Percentiles rank a stretch among this genome's conserved stretches.
Conservation (phyloP, 2,113 vertebrate genomes). For the Xenopus laevis region DNA sequence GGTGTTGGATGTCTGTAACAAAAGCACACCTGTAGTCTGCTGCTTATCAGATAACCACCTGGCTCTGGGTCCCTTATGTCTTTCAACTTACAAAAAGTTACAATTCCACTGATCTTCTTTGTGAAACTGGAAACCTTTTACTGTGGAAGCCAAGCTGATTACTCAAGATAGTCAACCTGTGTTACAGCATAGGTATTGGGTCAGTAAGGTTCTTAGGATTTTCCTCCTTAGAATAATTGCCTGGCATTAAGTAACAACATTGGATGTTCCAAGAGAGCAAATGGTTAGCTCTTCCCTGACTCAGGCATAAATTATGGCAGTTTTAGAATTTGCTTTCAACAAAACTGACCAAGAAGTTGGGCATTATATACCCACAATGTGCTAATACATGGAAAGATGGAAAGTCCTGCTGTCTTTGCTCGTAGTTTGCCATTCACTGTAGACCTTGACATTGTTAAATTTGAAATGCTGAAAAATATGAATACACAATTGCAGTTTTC, state of each 20-base stretch:
- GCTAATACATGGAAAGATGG: too few relatives aligned
- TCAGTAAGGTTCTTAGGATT: slow-evolving; percentile 1
- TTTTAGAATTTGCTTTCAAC: too few relatives aligned
- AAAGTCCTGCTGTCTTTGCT: too few relatives aligned
- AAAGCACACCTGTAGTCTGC: slow-evolving; percentile 17
- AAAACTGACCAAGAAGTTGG: too few relatives aligned
- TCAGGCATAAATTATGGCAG: too few relatives aligned
- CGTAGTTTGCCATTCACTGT: too few relatives aligned
- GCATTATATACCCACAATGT: too few relatives aligned
- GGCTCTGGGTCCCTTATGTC: slow-evolving; percentile 19
- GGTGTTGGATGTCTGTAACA: slow-evolving; percentile 24
- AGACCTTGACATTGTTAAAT: too few relatives aligned
- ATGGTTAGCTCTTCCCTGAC: too few relatives aligned
- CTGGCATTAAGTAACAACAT: neutral
- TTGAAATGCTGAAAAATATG: too few relatives aligned
- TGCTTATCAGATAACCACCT: slow-evolving; percentile 28
- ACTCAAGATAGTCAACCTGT: slow-evolving; percentile 1
- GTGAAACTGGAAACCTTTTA: slow-evolving; percentile 11
- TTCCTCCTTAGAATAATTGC: slow-evolving; percentile 2
- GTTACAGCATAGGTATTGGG: slow-evolving; percentile 10
- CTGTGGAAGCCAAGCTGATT: slow-evolving; percentile 9
- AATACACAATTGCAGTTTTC: too few relatives aligned
- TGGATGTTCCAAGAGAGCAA: neutral
- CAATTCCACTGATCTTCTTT: slow-evolving; percentile 20
- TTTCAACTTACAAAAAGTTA: slow-evolving; percentile 23